Percentiles rank a stretch among this genome's conserved stretches.
Conservation (phyloP, 2,113 vertebrate genomes). For the Acrocephalus arundinaceus region DNA sequence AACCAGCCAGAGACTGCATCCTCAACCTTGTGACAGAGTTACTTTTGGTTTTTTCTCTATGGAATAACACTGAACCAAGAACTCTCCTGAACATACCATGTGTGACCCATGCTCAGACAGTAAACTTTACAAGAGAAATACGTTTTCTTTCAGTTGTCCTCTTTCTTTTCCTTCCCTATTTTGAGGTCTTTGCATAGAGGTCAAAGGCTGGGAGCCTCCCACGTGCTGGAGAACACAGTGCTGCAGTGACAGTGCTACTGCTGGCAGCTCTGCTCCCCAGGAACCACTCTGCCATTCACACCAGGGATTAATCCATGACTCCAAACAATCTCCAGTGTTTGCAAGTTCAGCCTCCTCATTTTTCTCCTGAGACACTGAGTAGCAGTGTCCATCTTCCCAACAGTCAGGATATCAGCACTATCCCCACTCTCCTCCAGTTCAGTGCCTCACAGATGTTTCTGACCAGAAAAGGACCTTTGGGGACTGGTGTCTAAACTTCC, state of each 20-base stretch:
- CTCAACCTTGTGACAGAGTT: background rate
- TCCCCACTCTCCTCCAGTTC: background rate
- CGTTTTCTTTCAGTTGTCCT: background rate
- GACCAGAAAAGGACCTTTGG: constrained; percentile 30
- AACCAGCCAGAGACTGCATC: background rate
- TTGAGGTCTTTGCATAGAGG: background rate
- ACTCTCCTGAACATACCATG: background rate
- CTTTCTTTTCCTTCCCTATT: background rate
- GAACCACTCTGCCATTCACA: background rate
- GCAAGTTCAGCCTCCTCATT: background rate
- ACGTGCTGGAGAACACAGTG: background rate
- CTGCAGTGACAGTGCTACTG: background rate
- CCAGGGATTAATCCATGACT: background rate
- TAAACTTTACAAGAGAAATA: background rate
- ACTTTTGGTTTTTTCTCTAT: background rate
- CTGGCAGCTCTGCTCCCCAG: background rate
- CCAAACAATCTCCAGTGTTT: background rate
- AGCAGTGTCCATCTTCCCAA: background rate
- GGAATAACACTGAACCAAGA: background rate
- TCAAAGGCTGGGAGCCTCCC: background rate
- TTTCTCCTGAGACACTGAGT: background rate
- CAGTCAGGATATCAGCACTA: background rate
- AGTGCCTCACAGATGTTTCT: background rate
- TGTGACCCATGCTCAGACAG: background rate
- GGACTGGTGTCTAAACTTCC: constrained; percentile 12